Conservation (phyloP, 2,113 vertebrate species). For the zebrafish (Danio rerio) region GRCz12tu NC_133181.1:29053501-29054000, state of each 20-base stretch:
- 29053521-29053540: neutral
- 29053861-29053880: constrained; percentile 87
- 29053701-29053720: neutral
- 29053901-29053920: constrained; percentile 86
- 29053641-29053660: neutral
- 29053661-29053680: neutral
- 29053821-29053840: constrained; percentile 91
- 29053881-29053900: constrained; percentile 83
- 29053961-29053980: constrained; percentile 89
- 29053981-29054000: constrained; percentile 74
- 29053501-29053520: neutral
- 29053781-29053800: constrained; percentile 99
- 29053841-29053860: constrained; percentile 86
- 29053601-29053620: neutral
- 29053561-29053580: neutral
- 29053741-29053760: constrained; percentile 67
- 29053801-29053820: constrained; percentile 94
- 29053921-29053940: constrained; percentile 85
- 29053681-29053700: neutral
- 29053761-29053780: constrained; percentile 83
- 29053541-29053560: neutral
- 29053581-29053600: neutral
- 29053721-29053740: neutral
- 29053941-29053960: constrained; percentile 81
- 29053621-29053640: neutral